Base-by-base conservation (phyloP, 2,113 vertebrate species). In the Myotis davidii region DNA sequence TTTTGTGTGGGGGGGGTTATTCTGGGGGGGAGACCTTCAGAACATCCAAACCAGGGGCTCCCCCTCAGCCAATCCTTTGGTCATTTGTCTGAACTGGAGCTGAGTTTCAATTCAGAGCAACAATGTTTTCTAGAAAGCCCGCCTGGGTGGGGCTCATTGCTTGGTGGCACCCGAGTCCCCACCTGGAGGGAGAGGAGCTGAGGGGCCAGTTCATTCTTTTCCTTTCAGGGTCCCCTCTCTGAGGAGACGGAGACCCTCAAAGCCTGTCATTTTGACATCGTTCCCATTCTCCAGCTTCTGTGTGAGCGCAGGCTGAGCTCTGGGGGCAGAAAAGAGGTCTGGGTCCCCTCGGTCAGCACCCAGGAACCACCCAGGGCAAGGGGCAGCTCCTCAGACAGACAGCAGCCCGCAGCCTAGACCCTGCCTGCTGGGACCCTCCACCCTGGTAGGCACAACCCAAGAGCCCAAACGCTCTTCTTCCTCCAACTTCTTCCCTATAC, bases 71-170 rank as follows among this genome's bases (percentile, higher is more conserved):
- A 34, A 59, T 11, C 56, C 34, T 83, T 88, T n/a, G 42, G 32
- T 70, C 70, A 23, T 83, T 93, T 92, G 29, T 34, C 39, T 52
- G n/a, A 84, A 81, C 25, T 88, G 87, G 69, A 86, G 45, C 6
- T 96, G 90, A 96, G 87, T 88, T 91, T 76, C 74, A 81, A 1
- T 86, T 59, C 87, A 59, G 59, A 72, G 37, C 25, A 85, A 67
- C 34, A 59, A 3, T 72, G 39, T 48, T 84, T 70, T 90, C 85
- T 78, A 77, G 95, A 85, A 96, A 87, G 76, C 6, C 16, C 54
- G 2, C 32, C 27, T n/a, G 21, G 14, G 6, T 37, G 90, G 18
- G 21, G n/a, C 42, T 54, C 42, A 16, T 17, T 59, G 34, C 67
- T 32, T 56, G 42, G 16, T 17, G 13, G 2, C 42, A 39, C 70